Evolutionary conservation across 1,140 invertebrate genomes (phyloP).

Genomic region (Doryteuthis pealeii): DNA sequence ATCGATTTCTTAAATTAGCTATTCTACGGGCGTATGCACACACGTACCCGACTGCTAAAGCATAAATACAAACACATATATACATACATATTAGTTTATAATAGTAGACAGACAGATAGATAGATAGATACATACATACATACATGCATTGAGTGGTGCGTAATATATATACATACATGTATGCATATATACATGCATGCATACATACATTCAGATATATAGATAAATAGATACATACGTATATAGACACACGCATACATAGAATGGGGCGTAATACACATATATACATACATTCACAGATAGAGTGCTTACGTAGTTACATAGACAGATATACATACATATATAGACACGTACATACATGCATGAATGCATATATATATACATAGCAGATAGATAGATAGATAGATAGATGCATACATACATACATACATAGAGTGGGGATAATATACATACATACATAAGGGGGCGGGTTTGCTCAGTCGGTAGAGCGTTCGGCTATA

Average conservation of each 20-base stretch:
- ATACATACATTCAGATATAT: neutral
- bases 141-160: too few relatives aligned
- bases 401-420: neutral
- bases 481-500: too few relatives aligned
- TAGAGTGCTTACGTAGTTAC: neutral
- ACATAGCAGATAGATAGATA: too few relatives aligned
- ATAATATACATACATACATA: too few relatives aligned
- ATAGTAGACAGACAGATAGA: too few relatives aligned
- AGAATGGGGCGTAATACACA: neutral
- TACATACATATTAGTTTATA: too few relatives aligned
- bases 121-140: too few relatives aligned
- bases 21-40: neutral
- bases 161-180: too few relatives aligned
- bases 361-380: neutral
- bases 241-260: neutral
- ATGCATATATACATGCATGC: neutral
- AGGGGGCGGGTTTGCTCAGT: too few relatives aligned
- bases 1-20: too few relatives aligned
- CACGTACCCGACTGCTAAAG: neutral
- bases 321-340: neutral
- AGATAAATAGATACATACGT: neutral
- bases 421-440: neutral
- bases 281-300: neutral
- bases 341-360: too few relatives aligned
- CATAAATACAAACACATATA: neutral